phyloP scores from a whole-genome alignment of 1,140 invertebrate genomes.

The Panonychus citri region DNA sequence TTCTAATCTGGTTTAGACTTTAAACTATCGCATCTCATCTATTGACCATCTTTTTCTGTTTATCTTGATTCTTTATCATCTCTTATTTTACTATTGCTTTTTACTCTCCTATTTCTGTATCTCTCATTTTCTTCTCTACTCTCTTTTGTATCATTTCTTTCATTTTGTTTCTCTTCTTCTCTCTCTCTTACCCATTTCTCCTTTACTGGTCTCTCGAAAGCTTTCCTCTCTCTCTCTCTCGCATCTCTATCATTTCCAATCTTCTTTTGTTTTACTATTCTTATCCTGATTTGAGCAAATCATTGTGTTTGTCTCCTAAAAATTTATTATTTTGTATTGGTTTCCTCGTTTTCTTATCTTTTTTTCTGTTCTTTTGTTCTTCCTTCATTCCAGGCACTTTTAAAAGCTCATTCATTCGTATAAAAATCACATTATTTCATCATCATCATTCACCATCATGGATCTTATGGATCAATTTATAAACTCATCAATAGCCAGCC shows the following conservation, averaged over 20 bases:
- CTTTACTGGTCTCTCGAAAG: neutral
- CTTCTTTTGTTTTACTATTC: neutral
- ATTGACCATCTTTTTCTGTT: neutral
- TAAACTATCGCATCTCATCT: neutral
- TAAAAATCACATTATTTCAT: neutral
- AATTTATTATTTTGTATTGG: too few relatives aligned
- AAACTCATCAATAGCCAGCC: neutral
- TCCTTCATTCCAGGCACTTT: neutral
- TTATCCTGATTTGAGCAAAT: neutral
- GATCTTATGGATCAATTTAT: constrained; percentile 18
- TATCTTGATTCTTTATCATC: neutral
- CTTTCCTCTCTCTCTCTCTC: neutral
- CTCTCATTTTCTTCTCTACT: neutral
- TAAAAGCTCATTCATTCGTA: neutral
- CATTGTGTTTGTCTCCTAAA: neutral
- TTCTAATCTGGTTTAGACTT: too few relatives aligned
- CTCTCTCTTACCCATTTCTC: neutral
- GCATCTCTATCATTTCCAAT: neutral
- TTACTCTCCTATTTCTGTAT: neutral
- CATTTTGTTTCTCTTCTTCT: neutral
- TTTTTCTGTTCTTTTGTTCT: neutral
- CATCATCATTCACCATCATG: constrained; percentile 17
- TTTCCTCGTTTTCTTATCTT: neutral
- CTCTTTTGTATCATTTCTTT: neutral
- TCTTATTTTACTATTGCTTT: neutral